Evolutionary conservation across 1,140 invertebrate species (phyloP), one percentile per base, ranked within the genome.

Genomic region (Apis dorsata): DNA sequence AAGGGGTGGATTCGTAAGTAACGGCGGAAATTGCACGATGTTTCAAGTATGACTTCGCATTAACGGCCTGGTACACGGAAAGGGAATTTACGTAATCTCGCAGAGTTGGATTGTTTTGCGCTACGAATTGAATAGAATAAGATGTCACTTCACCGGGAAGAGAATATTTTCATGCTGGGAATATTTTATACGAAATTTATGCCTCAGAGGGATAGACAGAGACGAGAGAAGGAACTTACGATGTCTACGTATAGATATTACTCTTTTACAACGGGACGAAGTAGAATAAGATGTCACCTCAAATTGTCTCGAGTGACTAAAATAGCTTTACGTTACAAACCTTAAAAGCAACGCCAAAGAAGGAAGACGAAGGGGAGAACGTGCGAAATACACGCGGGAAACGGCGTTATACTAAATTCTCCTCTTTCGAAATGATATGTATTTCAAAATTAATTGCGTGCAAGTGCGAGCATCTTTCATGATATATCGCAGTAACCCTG

Each of bases 231-330:
- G 80, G 51, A 77, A 62, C 80, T 77, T 53, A 24, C 65, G 10
- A 28, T 11, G 17, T 15, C 55, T 51, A 13, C 28, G 73, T 77
- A 77, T 68, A 69, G 80, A 77, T 77, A 77, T 82, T 69, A 82
- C 74, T 76, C 77, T 82, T 76, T 82, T 69, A 82, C 49, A 60
- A 24, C 55, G 66, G 34, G 65, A 55, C n/a, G 34, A 24, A 82
- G 80, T 82, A 82, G 80, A 82, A 82, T 82, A 82, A 82, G 73
- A 77, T 77, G 80, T 82, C 80, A 70, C 24, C 74, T 59, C 24
- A 49, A 82, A 82, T 82, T 75, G 80, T 82, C 80, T 77, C 55
- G 65, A 59, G 55, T 77, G 59, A 68, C 73, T 82, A 70, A 82
- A 77, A 77, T 77, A 77, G 73, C 74, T 82, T 69, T 59, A 49